phyloP scores from a whole-genome alignment of 2,888 invertebrate species.

The Athrips mouffetella region DNA sequence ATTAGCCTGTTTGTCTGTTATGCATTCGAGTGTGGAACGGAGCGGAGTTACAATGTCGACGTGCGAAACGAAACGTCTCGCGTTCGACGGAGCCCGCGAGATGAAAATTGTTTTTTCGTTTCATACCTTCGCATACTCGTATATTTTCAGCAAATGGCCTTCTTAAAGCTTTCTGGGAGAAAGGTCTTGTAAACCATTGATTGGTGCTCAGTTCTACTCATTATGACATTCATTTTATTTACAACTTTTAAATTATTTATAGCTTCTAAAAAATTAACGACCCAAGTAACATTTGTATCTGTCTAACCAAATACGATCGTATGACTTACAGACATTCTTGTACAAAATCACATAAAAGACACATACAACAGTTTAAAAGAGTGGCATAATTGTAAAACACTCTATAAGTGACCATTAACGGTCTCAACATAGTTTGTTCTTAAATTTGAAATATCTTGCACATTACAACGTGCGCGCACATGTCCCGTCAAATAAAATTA shows the following conservation, averaged over 20 bases:
- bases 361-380: not conserved
- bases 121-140: slow-evolving; percentile 4
- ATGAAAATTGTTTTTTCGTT: slow-evolving; percentile 13
- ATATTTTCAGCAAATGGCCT: slow-evolving; percentile 7
- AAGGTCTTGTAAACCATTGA: slow-evolving; percentile 4
- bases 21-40: slow-evolving; percentile 53
- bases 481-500: slow-evolving; percentile 2
- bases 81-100: slow-evolving; percentile 13
- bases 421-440: slow-evolving; percentile 1
- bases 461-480: slow-evolving; percentile 3
- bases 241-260: too few relatives aligned
- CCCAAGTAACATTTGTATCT: not conserved
- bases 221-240: too few relatives aligned
- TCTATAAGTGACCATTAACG: slow-evolving; percentile 3
- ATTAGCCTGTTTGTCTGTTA: slow-evolving; percentile 78
- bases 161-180: not conserved
- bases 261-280: too few relatives aligned
- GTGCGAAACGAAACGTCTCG: slow-evolving; percentile 43
- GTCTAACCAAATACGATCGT: not conserved
- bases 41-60: slow-evolving; percentile 40
- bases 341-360: not conserved
- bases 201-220: not conserved
- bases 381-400: not conserved
- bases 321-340: not conserved
- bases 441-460: not conserved